Evolutionary conservation across 2,888 invertebrate genomes (phyloP), one percentile per base, ranked within the genome.

Genomic region (Pomacea canaliculata): DNA sequence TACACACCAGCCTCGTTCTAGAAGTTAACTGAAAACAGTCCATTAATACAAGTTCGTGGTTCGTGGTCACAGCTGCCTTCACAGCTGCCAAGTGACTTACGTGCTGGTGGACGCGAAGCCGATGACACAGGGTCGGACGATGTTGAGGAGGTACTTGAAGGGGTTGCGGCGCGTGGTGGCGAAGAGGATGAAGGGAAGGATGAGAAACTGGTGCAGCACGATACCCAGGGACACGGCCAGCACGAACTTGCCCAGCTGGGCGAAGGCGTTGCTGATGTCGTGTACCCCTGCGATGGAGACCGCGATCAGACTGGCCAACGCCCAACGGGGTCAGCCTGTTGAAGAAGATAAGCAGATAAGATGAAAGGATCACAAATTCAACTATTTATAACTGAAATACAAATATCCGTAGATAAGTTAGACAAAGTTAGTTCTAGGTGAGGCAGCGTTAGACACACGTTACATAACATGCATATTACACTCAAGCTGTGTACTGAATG

Each of bases 301-400:
- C n/a, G 85, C 86, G n/a, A 88, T 84, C 46, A 88, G 81, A 74
- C 85, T 85, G 51, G 82, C 78, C 16, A 87, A 87, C 85, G 19
- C 87, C 88, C 23, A 87, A 68, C 7, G 88, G 88, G 1, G 87
- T 85, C 2, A 80, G 79, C 87, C 88, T 88, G 81, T 12, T 80
- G 77, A 48, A 69, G 60, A 5, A 37, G 37, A 37, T 37, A 37
- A 37, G 37, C 37, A 37, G 37, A 37, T 37, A 1, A 37, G 37
- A 37, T 37, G 37, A 37, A 37, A 1, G 37, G 16, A 7, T 19
- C 60, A 60, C 4, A 60, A 60, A 60, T 60, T 18, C n/a, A 60
- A 60, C 60, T 60, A 7, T 19, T 60, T 7, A 60, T 7, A 37
- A 5, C 0, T 37, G 37, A 37, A 37, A 37, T 5, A 5, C 37